phyloP scores from a whole-genome alignment of 2,888 invertebrate species.

The Tubiluchus corallicola region DNA sequence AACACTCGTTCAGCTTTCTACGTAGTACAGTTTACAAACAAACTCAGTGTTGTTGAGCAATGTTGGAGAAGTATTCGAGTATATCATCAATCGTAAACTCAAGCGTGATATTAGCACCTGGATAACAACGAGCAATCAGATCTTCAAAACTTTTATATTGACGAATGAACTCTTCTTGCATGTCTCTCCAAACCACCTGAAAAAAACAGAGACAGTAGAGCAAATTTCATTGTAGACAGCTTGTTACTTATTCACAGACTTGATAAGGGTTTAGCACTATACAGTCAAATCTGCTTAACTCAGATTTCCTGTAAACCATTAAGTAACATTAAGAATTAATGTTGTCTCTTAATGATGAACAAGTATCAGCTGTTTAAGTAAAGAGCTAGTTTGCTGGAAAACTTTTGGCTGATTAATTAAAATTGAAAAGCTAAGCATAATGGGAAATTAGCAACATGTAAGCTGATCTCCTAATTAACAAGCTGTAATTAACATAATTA shows the following conservation, averaged over 20 bases:
- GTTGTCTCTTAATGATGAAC: no score
- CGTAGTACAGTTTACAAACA: no score
- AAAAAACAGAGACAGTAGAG: conserved; percentile 16
- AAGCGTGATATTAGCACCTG: conserved; percentile 74
- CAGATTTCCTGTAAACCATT: background rate
- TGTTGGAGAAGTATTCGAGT: conserved; percentile 89
- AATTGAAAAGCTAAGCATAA: no score
- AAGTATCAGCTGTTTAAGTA: no score
- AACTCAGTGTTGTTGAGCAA: conserved; percentile 76
- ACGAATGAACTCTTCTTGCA: conserved; percentile 96
- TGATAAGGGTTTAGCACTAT: conserved; percentile 5
- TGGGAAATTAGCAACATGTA: no score
- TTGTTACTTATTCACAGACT: no score
- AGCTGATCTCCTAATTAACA: no score
- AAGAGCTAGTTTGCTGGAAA: no score
- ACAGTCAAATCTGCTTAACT: background rate
- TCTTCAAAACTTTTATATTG: conserved; percentile 86
- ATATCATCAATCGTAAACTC: conserved; percentile 93
- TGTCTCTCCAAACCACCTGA: conserved; percentile 93
- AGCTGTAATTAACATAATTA: no score
- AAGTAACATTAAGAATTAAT: background rate
- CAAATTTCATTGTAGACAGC: no score
- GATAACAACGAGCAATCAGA: conserved; percentile 83
- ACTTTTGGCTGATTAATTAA: no score
- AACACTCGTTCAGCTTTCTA: no score